Base-by-base conservation (phyloP, 1,140 invertebrate species). In the Drosophila pallidifrons region DNA sequence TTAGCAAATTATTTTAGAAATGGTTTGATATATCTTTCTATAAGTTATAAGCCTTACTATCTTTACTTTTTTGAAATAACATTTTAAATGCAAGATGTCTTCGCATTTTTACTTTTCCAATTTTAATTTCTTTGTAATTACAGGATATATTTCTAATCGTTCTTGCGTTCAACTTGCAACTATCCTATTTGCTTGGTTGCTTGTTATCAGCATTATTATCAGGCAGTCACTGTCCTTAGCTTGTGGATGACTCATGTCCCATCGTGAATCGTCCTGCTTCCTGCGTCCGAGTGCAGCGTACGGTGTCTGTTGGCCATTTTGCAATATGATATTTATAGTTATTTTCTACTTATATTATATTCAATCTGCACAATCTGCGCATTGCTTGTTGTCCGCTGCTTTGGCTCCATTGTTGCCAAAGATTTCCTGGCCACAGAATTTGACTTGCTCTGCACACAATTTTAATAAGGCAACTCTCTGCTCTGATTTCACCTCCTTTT, bases 321-420 rank as follows among this genome's bases (percentile, higher is more conserved):
- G 85, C 85, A 88, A 88, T 83, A 83, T 82, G 80, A 89, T 89
- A 88, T 88, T 88, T 88, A 89, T 83, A 83, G 83, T 75, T 81
- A 83, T 87, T 88, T 87, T 81, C 76, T 88, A 83, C 83, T 88
- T 86, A 88, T 87, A 70, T 58, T 88, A 80, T 88, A 83, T 87
- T 72, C 82, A 86, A 87, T 88, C 76, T 82, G 76, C 67, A 30
- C 32, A 43, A 57, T 41, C 49, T 69, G 64, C 52, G 43, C 57
- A 35, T 8, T 55, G 49, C 64, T 75, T 63, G 46, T 61, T 73
- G 64, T 68, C 25, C 35, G 54, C 51, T 16, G 35, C 49, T 55
- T 47, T 54, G 70, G 32, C 59, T 52, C 55, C 54, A 65, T 76
- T 76, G 74, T 72, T 76, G 60, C 59, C 52, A 51, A 75, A 75